Percentiles rank a stretch among this genome's conserved stretches.
phyloP scores from a whole-genome alignment of 2,888 invertebrate genomes.

The Trypoxylon attenuatum region DNA sequence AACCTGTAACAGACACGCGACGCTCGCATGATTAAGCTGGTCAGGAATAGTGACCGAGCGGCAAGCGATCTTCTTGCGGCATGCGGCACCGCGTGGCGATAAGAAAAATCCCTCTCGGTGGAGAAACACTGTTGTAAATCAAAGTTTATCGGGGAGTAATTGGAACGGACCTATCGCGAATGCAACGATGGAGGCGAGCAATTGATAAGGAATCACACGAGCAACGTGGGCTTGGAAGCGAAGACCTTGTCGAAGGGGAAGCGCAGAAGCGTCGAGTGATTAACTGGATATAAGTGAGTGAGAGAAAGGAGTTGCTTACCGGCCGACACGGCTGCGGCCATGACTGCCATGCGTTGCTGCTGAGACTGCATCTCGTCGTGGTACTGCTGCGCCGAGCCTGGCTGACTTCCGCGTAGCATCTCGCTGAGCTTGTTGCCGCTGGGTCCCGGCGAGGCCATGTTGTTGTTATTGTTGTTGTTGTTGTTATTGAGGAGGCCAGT shows the following conservation, averaged over 20 bases:
- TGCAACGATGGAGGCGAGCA: neutral
- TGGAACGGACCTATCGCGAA: constrained; percentile 50
- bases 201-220: constrained; percentile 11
- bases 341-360: constrained; percentile 74
- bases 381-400: constrained; percentile 71
- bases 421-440: constrained; percentile 73
- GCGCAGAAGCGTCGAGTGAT: neutral
- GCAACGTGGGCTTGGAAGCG: neutral
- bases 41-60: no score
- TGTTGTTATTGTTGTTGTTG: constrained; percentile 81
- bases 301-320: constrained; percentile 64
- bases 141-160: constrained; percentile 53
- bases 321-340: constrained; percentile 73
- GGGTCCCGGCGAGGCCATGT: constrained; percentile 74
- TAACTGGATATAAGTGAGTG: no score
- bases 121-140: constrained; percentile 52
- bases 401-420: constrained; percentile 71
- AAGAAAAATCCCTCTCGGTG: constrained; percentile 23
- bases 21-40: no score
- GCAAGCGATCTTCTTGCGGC: constrained; percentile 1
- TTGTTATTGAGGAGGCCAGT: constrained; percentile 83
- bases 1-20: constrained; percentile 64
- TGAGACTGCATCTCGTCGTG: constrained; percentile 81
- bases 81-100: neutral
- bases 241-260: neutral